Conservation (phyloP, 2,797 vertebrate genomes). For the Hipposideros larvatus region DNA sequence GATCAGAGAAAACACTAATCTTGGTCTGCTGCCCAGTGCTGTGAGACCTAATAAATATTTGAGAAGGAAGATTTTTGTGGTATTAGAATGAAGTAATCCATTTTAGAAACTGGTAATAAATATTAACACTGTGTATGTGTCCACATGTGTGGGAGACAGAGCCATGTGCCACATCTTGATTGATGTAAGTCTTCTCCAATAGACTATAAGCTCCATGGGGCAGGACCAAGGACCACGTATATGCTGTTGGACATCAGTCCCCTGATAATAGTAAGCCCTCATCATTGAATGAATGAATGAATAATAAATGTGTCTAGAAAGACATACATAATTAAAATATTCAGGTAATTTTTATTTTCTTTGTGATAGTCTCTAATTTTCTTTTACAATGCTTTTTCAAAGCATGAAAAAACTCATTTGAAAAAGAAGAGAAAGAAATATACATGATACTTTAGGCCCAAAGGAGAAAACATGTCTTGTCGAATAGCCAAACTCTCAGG, state of each 20-base stretch:
- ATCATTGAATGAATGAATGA: neutral
- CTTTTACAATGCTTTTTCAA: neutral
- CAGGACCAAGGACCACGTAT: neutral
- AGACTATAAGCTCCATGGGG: neutral
- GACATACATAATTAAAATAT: neutral
- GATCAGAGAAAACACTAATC: constrained; percentile 6
- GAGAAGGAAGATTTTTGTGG: neutral
- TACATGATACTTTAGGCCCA: neutral
- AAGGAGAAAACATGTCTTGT: neutral
- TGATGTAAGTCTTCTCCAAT: neutral
- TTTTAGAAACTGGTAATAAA: constrained; percentile 11
- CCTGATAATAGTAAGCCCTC: neutral
- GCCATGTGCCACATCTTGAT: neutral
- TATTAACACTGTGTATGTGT: neutral
- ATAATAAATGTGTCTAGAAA: neutral
- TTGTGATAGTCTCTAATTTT: neutral
- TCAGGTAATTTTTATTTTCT: neutral
- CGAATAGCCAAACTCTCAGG: neutral
- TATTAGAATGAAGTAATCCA: neutral
- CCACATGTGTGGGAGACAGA: neutral
- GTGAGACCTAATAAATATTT: constrained; percentile 1
- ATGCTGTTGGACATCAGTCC: neutral
- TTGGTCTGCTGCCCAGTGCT: neutral
- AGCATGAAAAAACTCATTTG: neutral
- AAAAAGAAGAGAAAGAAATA: neutral